Evolutionary conservation across 2,888 invertebrate genomes (phyloP), one percentile per base, ranked within the genome.

Genomic region (Tipula helvola): DNA sequence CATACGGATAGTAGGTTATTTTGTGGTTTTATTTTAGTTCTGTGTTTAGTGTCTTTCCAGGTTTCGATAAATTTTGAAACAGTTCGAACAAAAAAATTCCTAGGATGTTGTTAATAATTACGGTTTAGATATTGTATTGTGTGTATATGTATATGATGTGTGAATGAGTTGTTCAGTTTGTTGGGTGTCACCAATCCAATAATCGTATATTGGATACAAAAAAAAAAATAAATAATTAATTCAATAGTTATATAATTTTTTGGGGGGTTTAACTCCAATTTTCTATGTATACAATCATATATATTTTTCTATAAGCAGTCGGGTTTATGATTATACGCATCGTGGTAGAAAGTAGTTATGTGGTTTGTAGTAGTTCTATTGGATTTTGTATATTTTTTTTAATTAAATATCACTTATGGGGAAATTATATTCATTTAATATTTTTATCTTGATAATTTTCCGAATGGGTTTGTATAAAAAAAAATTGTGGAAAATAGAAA

Each of bases 381-480:
- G 28, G 28, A 71, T 71, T 71, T 71, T 71, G 10, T 28, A 71
- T 28, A 28, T 18, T 71, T 71, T 47, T 71, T 71, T 71, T 71
- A 71, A 71, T 71, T 71, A 71, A 71, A 71, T 71, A 71, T 71
- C 71, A 71, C 71, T 71, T 71, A 71, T 71, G 71, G 71, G 71
- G 71, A 71, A 71, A 71, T 71, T 71, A 71, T 71, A 71, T 71
- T 71, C 71, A 71, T 71, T 71, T 71, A 71, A 71, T 71, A 71
- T 28, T 71, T 71, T 71, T 71, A 71, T 71, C 71, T 71, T 71
- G 71, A 71, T 71, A 71, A 71, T 71, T 10, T 28, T 71, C 10
- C 28, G 71, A 18, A 71, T 71, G 71, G 71, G 71, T 71, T 71
- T 71, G 18, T 71, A 28, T 18, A 52, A 71, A 71, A 71, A 28